phyloP scores from a whole-genome alignment of 1,140 invertebrate species.

The Pseudomyrmex flavicornis region DNA sequence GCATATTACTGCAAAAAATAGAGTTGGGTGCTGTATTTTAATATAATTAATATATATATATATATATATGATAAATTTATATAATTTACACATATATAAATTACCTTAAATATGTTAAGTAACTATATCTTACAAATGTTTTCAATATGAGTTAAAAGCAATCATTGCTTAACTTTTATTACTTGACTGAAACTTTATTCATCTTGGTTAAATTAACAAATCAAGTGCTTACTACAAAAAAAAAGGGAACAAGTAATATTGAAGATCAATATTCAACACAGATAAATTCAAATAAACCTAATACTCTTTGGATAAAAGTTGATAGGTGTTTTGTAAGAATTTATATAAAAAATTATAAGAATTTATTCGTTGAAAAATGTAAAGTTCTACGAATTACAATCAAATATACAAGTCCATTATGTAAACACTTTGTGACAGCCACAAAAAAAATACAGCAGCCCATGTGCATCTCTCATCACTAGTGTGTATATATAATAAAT shows the following conservation, averaged over 20 bases:
- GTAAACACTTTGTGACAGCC: conserved; percentile 39
- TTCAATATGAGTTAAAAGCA: too few relatives aligned
- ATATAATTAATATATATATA: background rate
- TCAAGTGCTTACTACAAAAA: too few relatives aligned
- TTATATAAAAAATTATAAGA: conserved; percentile 24
- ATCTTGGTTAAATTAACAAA: too few relatives aligned
- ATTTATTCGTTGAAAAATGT: conserved; percentile 40
- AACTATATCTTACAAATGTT: too few relatives aligned
- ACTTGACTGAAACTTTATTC: too few relatives aligned
- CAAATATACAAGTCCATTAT: conserved; percentile 12
- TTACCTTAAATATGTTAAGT: too few relatives aligned
- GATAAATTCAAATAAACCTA: conserved; percentile 30
- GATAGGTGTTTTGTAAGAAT: background rate
- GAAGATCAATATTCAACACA: conserved; percentile 38
- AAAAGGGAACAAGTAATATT: conserved; percentile 38
- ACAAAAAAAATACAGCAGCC: conserved; percentile 74
- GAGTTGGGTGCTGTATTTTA: conserved; percentile 53
- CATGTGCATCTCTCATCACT: conserved; percentile 54
- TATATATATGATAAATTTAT: background rate
- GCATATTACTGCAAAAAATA: conserved; percentile 20
- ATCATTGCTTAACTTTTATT: too few relatives aligned
- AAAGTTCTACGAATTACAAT: conserved; percentile 14
- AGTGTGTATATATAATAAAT: too few relatives aligned
- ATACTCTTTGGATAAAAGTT: background rate
- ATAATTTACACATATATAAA: too few relatives aligned